Conservation (phyloP, 2,113 vertebrate genomes). For the Rhinopomastus cyanomelas region DNA sequence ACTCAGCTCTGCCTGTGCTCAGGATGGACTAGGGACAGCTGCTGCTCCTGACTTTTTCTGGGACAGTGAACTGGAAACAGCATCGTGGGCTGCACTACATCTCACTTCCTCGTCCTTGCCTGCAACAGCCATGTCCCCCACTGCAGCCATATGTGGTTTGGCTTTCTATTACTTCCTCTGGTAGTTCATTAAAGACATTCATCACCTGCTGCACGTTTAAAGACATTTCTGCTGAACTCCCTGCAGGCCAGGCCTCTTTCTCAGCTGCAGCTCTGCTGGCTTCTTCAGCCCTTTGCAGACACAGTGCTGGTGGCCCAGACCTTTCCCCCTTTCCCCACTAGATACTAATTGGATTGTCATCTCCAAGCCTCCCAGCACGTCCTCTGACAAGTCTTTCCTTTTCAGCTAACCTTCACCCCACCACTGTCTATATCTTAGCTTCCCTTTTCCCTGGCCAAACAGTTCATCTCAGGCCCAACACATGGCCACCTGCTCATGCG, state of each 20-base stretch:
- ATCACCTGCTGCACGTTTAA: conserved; percentile 28
- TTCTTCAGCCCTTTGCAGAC: neutral
- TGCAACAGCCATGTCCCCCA: neutral
- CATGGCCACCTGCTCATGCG: accelerated
- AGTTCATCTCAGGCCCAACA: neutral
- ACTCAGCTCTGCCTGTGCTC: neutral
- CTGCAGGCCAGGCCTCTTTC: conserved; percentile 33
- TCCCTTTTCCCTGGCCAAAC: neutral
- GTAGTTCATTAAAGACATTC: conserved; percentile 41
- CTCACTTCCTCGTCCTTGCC: neutral
- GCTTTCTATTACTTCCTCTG: conserved; percentile 38
- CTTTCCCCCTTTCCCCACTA: neutral
- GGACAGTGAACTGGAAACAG: conserved; percentile 13
- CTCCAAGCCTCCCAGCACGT: accelerated
- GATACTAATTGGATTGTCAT: accelerated
- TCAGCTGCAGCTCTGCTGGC: neutral
- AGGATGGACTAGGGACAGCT: neutral
- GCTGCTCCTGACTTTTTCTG: neutral
- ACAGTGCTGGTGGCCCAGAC: neutral
- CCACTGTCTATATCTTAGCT: neutral
- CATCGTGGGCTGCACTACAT: accelerated
- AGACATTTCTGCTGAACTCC: conserved; percentile 36
- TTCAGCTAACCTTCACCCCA: neutral
- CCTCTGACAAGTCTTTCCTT: neutral
- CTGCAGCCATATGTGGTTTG: neutral